Conservation (phyloP, 2,797 vertebrate genomes). For the Poecilia gillii region DNA sequence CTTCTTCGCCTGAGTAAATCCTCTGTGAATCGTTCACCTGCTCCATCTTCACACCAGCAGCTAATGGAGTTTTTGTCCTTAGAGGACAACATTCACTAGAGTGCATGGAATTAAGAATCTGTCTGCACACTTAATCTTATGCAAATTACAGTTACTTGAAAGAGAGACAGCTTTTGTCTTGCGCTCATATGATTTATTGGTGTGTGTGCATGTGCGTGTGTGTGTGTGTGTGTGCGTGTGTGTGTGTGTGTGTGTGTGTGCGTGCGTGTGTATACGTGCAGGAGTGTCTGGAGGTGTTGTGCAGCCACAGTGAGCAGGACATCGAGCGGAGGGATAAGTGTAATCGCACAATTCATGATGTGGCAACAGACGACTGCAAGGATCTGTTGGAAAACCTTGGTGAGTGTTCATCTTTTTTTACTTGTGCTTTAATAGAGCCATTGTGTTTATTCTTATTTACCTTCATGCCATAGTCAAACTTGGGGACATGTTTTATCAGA, state of each 20-base stretch:
- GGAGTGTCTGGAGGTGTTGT: constrained; percentile 95
- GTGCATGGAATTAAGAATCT: constrained; percentile 27
- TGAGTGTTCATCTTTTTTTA: constrained; percentile 71
- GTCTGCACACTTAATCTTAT: background rate
- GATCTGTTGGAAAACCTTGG: constrained; percentile 94
- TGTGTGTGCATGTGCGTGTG: background rate
- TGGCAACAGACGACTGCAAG: constrained; percentile 98
- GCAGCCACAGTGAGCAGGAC: constrained; percentile 89
- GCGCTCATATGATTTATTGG: background rate
- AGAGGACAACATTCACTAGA: constrained; percentile 18
- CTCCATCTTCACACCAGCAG: constrained; percentile 3
- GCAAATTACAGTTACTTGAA: background rate
- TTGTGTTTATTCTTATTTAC: background rate
- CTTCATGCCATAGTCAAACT: background rate
- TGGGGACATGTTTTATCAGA: background rate
- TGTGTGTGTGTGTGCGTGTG: no score
- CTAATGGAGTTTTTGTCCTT: constrained; percentile 41
- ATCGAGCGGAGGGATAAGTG: constrained; percentile 91
- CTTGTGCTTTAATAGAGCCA: background rate
- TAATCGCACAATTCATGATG: constrained; percentile 90
- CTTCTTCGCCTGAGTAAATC: background rate
- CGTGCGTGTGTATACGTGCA: constrained; percentile 53
- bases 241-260: background rate
- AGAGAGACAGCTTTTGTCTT: background rate
- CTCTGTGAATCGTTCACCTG: constrained; percentile 1